Percentiles rank a stretch among this genome's conserved stretches.
These are phyloP conservation scores for Apis laboriosa DNA, from an alignment of 1,140 invertebrate species.

Conservation along the genomic window DNA sequence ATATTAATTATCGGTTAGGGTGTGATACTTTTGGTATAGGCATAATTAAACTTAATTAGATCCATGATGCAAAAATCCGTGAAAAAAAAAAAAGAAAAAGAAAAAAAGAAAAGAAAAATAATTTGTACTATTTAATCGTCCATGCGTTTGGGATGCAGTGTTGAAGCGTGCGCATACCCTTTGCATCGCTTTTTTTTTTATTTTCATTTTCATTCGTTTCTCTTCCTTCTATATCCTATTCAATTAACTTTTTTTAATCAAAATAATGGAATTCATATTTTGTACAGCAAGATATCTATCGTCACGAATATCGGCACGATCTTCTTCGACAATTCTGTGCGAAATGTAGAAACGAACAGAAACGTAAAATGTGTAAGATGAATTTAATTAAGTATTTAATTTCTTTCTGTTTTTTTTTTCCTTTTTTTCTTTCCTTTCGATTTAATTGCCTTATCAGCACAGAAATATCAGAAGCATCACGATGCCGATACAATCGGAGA, in stretches of 20 bases:
- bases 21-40: conserved; percentile 65
- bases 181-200: not conserved
- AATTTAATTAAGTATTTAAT: not conserved
- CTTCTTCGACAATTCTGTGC: conserved; percentile 1
- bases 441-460: not conserved
- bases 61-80: not conserved
- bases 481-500: not conserved
- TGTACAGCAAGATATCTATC: not conserved
- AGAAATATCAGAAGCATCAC: not conserved
- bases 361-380: not conserved
- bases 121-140: not conserved
- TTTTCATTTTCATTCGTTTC: not conserved
- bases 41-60: conserved; percentile 67
- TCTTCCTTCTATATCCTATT: not conserved
- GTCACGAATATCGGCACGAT: not conserved
- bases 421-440: not conserved
- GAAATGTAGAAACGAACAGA: not conserved
- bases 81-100: not conserved
- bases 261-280: conserved; percentile 30
- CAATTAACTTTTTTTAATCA: conserved; percentile 18
- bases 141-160: not conserved
- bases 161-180: not conserved
- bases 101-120: not conserved
- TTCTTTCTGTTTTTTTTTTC: not conserved
- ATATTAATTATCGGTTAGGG: conserved; percentile 63